A percentile compares a stretch with the other conserved stretches of the same genome.
phyloP scores from a whole-genome alignment of 2,113 vertebrate genomes.

The Caloenas nicobarica region DNA sequence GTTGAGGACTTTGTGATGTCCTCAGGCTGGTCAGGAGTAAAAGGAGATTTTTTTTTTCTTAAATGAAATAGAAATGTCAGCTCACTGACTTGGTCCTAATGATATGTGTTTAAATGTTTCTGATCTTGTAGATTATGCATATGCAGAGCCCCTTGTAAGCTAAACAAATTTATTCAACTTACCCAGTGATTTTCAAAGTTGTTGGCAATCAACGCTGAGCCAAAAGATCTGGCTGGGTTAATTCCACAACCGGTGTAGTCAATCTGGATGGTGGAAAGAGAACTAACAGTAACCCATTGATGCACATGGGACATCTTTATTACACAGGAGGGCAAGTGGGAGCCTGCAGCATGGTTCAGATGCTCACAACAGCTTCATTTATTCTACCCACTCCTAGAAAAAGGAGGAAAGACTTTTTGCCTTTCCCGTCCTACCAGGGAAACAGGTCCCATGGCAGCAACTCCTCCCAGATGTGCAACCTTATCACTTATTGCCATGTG shows the following conservation, averaged over 20 bases:
- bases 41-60: not conserved
- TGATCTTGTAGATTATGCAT: not conserved
- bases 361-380: not conserved
- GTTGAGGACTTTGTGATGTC: not conserved
- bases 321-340: not conserved
- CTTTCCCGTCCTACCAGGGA: not conserved
- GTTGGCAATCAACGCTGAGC: conserved; percentile 84
- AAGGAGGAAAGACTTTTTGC: not conserved
- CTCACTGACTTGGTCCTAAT: not conserved
- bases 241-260: conserved; percentile 98
- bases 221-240: conserved; percentile 95
- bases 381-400: not conserved
- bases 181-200: conserved; percentile 95
- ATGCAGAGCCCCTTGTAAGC: not conserved
- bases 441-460: too few species aligned
- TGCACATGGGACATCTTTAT: not conserved
- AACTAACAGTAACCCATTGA: not conserved
- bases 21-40: not conserved
- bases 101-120: accelerated
- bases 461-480: not conserved
- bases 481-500: not conserved
- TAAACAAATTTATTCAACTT: conserved; percentile 27
- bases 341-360: not conserved
- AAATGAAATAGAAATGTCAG: not conserved
- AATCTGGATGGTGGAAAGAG: conserved; percentile 78